Base-by-base conservation (phyloP, 1,140 invertebrate genomes). In the Leptopilina boulardi region DNA sequence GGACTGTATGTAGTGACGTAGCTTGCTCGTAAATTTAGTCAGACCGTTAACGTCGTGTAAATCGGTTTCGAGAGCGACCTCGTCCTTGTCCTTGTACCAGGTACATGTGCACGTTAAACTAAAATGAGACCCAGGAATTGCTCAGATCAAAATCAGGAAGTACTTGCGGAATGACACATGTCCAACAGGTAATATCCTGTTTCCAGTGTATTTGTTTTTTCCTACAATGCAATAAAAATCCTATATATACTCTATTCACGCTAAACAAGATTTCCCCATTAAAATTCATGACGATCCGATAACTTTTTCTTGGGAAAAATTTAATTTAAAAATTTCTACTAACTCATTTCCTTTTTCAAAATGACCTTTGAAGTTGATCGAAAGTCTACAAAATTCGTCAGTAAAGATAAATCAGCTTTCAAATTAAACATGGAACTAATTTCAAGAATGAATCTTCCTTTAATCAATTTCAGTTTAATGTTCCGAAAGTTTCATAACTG, bases 21-120 rank as follows among this genome's bases (percentile, higher is more conserved):
- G 82, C 79, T 74, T 79, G 81, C 80, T 87, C 86, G 75, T 87
- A 87, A 87, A 87, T 87, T 85, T 84, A 79, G 75, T 73, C 59
- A 70, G 83, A 85, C 84, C 81, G 82, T 87, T 88, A 87, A 88
- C 82, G 85, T 87, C 85, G 80, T 82, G 84, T 83, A 83, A 87
- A 86, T 87, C 85, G 86, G 78, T 84, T 84, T 85, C 70, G 59
- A 80, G 83, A 80, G 80, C 81, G 80, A 74, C 70, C 75, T 54
- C 71, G 77, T 76, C 71, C 56, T 59, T 47, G 47, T 51, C 54
- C 71, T 72, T 73, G 54, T 66, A 30, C 76, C 76, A 66, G 23
- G 59, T 34, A 66, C 59, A 66, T 66, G 59, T 66, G 59, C 59
- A 66, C 59, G 26, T 34, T 66, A 26, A 66, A 66, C 59, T 66